These are phyloP conservation scores for Epinotia demarniana DNA, from an alignment of 2,888 invertebrate species.

Conservation along the genomic window DNA sequence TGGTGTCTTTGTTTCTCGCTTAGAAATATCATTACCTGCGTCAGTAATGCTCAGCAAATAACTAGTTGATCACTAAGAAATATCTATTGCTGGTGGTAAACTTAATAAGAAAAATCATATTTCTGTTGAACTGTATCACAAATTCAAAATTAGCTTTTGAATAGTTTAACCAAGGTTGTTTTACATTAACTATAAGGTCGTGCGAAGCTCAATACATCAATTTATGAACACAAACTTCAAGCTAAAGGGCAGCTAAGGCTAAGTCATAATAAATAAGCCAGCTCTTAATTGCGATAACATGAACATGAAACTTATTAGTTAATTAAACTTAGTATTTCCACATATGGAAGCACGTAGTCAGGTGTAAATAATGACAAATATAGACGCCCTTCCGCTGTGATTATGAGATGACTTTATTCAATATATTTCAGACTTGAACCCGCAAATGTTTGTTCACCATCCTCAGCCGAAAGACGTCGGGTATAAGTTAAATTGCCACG, in stretches of 20 bases:
- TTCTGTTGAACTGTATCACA: constrained; percentile 6
- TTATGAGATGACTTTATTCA: too few species aligned
- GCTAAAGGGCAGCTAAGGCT: too few species aligned
- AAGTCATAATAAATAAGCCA: neutral
- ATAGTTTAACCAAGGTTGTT: neutral
- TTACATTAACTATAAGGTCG: constrained; percentile 21
- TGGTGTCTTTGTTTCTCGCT: neutral
- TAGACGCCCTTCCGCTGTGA: too few species aligned
- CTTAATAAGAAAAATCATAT: neutral
- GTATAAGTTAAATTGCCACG: too few species aligned
- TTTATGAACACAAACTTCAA: neutral
- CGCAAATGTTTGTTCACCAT: too few species aligned
- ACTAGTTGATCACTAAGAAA: neutral
- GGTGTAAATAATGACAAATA: neutral
- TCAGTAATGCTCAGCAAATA: too few species aligned
- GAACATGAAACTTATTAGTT: neutral
- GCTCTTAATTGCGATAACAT: neutral
- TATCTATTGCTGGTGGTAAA: neutral
- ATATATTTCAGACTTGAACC: too few species aligned
- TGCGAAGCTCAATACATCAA: constrained; percentile 23
- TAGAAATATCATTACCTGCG: neutral
- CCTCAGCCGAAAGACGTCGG: too few species aligned
- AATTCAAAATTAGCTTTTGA: constrained; percentile 17
- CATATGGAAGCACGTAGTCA: neutral
- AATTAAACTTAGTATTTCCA: too few species aligned